Base-by-base conservation (phyloP, 1,140 invertebrate genomes). In the Lordiphosa mommai region DNA sequence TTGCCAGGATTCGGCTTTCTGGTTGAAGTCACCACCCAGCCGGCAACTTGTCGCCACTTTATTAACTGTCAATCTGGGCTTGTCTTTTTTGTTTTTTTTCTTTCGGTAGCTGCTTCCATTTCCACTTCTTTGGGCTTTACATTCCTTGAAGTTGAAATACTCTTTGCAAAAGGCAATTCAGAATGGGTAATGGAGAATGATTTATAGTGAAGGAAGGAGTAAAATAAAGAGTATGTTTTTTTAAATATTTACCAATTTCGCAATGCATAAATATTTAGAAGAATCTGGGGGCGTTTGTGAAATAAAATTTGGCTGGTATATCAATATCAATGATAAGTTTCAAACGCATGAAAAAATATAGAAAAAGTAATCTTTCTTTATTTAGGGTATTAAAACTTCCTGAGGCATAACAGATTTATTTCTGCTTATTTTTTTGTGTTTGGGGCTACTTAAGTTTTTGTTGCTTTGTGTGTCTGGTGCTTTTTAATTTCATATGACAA, bases 51-150 rank as follows among this genome's bases (percentile, higher is more conserved):
- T 84, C 76, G 55, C 50, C 72, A 68, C 67, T 77, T 82, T 82
- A 82, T 82, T 82, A 82, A 82, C 77, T 82, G 77, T 84, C 77
- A 82, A 82, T 84, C 77, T 84, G 59, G 23, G 51, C 48, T 50
- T 40, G 53, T 52, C 55, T 71, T 60, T 36, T 44, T 43, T 44
- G 14, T 27, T 14, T n/a, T 6, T 20, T 10, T n/a, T n/a, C n/a
- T n/a, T n/a, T n/a, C n/a, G n/a, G 32, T 33, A 27, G 34, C 9
- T 9, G 8, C 2, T 40, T 30, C 56, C 56, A 60, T 38, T 55
- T 60, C 50, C 48, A n/a, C n/a, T n/a, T 23, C 6, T 23, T 38
- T 53, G 12, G 17, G 23, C 17, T 47, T n/a, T 1, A 16, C 7
- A 23, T 32, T 38, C 10, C 6, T 9, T 10, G 10, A 14, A 38